Base-by-base conservation (phyloP, 2,113 vertebrate genomes). In the Oreochromis niloticus region DNA sequence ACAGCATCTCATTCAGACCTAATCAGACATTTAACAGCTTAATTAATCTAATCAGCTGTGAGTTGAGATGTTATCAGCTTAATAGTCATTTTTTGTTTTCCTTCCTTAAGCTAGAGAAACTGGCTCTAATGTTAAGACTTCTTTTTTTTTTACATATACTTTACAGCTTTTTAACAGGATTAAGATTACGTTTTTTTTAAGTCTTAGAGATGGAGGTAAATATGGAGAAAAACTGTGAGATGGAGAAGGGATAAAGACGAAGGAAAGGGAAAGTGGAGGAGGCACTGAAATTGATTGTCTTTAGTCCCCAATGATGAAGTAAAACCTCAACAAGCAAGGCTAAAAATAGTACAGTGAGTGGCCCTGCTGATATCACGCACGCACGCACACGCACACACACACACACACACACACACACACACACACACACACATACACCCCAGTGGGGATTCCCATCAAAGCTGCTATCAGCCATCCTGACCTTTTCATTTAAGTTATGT, bases 391-490 rank as follows among this genome's bases (percentile, higher is more conserved):
- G 36, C 84, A 75, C 48, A 85, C 75, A 71, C 66, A 55, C 82
- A 68, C 48, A 32, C 22, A 22, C 22, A 22, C 22, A 22, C 22
- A 22, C 54, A 19, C 30, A 24, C 27, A 32, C 57, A 3, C 46
- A 41, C 84, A 75, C 48, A 85, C 75, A 71, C 66, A 55, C 82
- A 68, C 48, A 32, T 82, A 48, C 43, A 36, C 11, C 57, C 80
- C 86, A 73, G 90, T 79, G 78, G 93, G 93, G 71, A 87, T 85
- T 94, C 90, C 90, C 90, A 94, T 95, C 94, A 95, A 95, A 94
- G 93, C 90, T 52, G 57, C 86, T 59, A 83, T 92, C 87, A 88
- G 90, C 85, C 66, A 63, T 81, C 14, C 84, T 94, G 95, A 94
- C 93, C 93, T 95, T 95, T 94, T 91, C 73, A 84, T 91, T 91